Base-by-base conservation (phyloP, 2,888 invertebrate species). In the Stenodema calcarata region DNA sequence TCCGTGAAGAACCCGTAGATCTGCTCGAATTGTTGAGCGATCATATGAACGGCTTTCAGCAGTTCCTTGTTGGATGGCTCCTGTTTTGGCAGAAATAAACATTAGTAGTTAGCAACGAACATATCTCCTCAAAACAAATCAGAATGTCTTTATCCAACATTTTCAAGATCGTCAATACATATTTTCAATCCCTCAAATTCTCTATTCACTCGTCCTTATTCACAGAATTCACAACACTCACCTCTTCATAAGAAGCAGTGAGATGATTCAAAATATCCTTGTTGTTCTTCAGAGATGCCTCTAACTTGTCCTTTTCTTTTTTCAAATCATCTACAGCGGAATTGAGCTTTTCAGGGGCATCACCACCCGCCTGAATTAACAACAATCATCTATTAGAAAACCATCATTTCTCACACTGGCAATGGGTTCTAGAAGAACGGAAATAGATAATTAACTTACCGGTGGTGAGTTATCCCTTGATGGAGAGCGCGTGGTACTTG, bases 21-120 rank as follows among this genome's bases (percentile, higher is more conserved):
- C 69, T 88, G 80, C 75, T 88, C 88, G 7, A 88, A 47, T 41
- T 87, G 86, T 11, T 85, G 84, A 23, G 88, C 85, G 54, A 88
- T 88, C 75, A 69, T 84, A 16, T 62, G 78, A 30, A 86, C 35
- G 16, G 78, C 78, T 54, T 42, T 54, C 42, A 78, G 50, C 62
- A 78, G 28, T 54, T 86, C 78, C 47, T 78, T 86, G 41, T 78
- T 86, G n/a, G 76, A 16, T 12, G 78, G 62, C 41, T 86, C 86
- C 86, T 86, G 54, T 2, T 62, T 35, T 35, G 35, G n/a, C n/a
- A 35, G 35, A 35, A 35, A 35, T 4, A 2, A 7, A 35, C 35
- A 35, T 4, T 35, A 35, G 35, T 2, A 7, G 7, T 35, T 35
- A 35, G 7, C 35, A 35, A 35, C 35, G 4, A 35, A 35, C n/a